These are phyloP conservation scores for Neostethus bicornis DNA, from an alignment of 2,797 vertebrate genomes.

Conservation along the genomic window DNA sequence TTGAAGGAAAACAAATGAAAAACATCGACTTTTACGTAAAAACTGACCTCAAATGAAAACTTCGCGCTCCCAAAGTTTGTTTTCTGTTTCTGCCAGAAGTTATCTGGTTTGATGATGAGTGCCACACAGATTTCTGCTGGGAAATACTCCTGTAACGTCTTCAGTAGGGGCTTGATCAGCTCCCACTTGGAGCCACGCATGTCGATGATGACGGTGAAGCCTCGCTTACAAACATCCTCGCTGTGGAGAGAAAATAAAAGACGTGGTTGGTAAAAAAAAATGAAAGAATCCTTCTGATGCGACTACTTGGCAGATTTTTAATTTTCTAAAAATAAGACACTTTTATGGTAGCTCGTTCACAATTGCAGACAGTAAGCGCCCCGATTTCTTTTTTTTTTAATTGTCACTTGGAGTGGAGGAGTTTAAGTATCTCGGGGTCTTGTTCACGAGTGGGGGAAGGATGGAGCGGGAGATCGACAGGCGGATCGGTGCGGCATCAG, in stretches of 20 bases:
- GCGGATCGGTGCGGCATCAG: no score
- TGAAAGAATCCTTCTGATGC: no score
- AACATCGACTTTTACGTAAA: not conserved
- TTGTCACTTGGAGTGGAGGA: no score
- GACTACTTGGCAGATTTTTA: no score
- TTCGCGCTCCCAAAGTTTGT: conserved; percentile 99
- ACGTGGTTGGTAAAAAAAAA: no score
- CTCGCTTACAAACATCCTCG: conserved; percentile 96
- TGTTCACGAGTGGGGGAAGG: no score
- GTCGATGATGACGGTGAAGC: conserved; percentile 98
- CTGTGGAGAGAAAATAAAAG: conserved; percentile 65
- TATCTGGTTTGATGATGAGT: conserved; percentile 99
- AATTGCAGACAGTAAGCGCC: no score
- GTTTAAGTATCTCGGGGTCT: no score
- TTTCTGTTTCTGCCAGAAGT: conserved; percentile 99
- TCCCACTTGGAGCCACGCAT: conserved; percentile 99
- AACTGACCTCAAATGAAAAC: conserved; percentile 95
- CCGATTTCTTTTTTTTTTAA: no score
- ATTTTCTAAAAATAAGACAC: no score
- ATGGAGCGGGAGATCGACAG: no score
- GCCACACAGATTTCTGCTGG: conserved; percentile 96
- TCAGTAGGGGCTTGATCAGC: conserved; percentile 96
- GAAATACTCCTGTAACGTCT: conserved; percentile 97
- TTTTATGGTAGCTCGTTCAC: no score
- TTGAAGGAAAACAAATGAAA: not conserved